Evolutionary conservation across 2,797 vertebrate genomes (phyloP).

Genomic region (Argentina silus): DNA sequence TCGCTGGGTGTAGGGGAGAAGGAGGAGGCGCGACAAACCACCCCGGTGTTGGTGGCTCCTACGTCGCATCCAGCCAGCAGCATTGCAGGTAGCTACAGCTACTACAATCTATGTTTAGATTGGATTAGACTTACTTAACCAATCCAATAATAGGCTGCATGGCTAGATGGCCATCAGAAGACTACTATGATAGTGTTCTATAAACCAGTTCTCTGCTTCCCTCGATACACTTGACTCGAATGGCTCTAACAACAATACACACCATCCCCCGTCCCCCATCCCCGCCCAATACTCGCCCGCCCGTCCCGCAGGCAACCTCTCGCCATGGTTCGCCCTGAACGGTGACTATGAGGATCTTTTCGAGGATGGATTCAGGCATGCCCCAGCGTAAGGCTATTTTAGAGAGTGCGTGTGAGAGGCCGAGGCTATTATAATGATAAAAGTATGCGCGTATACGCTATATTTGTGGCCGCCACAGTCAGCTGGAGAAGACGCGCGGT

Average conservation of each 20-base stretch:
- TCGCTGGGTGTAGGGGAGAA: slow-evolving; percentile 29
- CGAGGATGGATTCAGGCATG: slow-evolving; percentile 51
- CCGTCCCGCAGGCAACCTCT: slow-evolving; percentile 61
- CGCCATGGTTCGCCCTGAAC: slow-evolving; percentile 25
- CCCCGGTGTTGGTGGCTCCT: slow-evolving; percentile 6
- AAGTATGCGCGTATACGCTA: slow-evolving; percentile 14
- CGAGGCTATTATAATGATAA: slow-evolving; percentile 21
- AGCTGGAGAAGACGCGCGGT: slow-evolving; percentile 46
- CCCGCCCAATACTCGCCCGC: slow-evolving; percentile 62
- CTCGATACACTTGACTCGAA: slow-evolving; percentile 53
- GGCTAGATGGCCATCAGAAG: background rate
- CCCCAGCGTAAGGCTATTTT: slow-evolving; percentile 18
- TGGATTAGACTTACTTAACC: background rate
- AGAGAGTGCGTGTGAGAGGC: slow-evolving; percentile 19
- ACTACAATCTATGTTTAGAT: background rate
- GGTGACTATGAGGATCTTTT: slow-evolving; percentile 33
- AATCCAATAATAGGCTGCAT: background rate
- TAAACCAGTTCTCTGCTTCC: slow-evolving; percentile 57
- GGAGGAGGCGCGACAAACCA: slow-evolving; percentile 5
- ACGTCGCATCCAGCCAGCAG: slow-evolving; percentile 31
- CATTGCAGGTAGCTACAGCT: slow-evolving; percentile 49
- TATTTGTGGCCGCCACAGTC: slow-evolving; percentile 30
- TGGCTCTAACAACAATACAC: slow-evolving; percentile 62
- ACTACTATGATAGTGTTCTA: background rate
- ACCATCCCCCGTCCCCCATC: slow-evolving; percentile 26